A percentile compares a stretch with the other conserved stretches of the same genome.
Conservation (phyloP, 2,888 invertebrate genomes). For the Sceliomorpha sp. region DNA sequence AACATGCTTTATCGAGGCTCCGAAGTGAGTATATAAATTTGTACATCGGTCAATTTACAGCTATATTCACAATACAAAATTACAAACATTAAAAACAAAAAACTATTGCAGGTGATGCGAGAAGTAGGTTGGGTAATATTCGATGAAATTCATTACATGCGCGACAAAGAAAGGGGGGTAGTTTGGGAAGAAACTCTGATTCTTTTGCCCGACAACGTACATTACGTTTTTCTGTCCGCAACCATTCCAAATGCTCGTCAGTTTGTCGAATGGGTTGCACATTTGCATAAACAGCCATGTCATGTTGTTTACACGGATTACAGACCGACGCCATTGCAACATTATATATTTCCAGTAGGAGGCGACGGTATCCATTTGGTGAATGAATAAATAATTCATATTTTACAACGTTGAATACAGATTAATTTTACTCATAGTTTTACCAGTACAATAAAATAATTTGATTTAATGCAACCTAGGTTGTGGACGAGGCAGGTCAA, state of each 20-base stretch:
- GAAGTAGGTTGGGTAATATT: conserved; percentile 99
- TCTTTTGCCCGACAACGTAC: conserved; percentile 97
- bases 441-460: too few species aligned
- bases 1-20: conserved; percentile 99
- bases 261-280: conserved; percentile 96
- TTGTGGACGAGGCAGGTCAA: conserved; percentile 85
- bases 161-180: conserved; percentile 99
- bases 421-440: too few species aligned
- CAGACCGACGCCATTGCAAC: conserved; percentile 97
- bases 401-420: too few species aligned
- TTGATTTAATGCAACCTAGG: conserved; percentile 58
- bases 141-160: conserved; percentile 99
- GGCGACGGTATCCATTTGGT: conserved; percentile 98
- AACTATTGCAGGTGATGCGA: conserved; percentile 86
- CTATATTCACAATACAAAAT: conserved; percentile 5
- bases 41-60: conserved; percentile 5
- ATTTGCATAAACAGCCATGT: conserved; percentile 97
- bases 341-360: conserved; percentile 98
- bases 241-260: conserved; percentile 99
- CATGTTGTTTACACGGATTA: conserved; percentile 99
- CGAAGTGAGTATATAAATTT: conserved; percentile 85
- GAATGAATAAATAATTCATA: too few species aligned
- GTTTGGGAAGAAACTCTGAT: conserved; percentile 99
- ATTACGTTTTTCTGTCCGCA: conserved; percentile 99
- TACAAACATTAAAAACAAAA: neutral